Evolutionary conservation across 2,113 vertebrate genomes (phyloP).

Genomic region (Onychostoma macrolepis): DNA sequence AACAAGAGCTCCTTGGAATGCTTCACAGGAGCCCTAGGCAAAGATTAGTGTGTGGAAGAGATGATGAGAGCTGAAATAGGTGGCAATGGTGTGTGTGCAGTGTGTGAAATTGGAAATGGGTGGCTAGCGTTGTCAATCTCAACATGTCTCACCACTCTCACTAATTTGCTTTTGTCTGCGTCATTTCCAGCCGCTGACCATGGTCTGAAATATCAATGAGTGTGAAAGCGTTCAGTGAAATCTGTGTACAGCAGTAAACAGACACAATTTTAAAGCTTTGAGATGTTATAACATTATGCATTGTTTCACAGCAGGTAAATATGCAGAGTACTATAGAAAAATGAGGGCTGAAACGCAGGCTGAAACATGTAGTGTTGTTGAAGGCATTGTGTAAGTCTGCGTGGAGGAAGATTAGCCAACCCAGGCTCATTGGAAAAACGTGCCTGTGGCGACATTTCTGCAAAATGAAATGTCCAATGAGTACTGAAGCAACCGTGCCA

Average conservation of each 20-base stretch:
- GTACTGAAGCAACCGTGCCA: not conserved
- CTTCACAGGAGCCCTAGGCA: slow-evolving; percentile 32
- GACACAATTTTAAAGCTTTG: not conserved
- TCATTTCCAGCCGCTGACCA: slow-evolving; percentile 29
- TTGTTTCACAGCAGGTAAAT: not conserved
- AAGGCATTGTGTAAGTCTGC: not conserved
- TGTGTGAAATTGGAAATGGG: slow-evolving; percentile 65
- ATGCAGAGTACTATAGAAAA: not conserved
- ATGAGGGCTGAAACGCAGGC: not conserved
- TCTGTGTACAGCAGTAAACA: not conserved
- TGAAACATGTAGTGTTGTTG: not conserved
- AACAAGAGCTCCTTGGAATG: slow-evolving; percentile 36
- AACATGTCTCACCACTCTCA: slow-evolving; percentile 54
- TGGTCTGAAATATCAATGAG: slow-evolving; percentile 39
- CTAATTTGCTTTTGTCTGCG: slow-evolving; percentile 59
- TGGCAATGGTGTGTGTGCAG: slow-evolving; percentile 53
- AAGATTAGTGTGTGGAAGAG: slow-evolving; percentile 40
- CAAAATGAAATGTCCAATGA: not conserved
- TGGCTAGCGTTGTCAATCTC: slow-evolving; percentile 58
- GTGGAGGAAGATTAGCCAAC: not conserved
- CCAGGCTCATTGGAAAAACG: not conserved
- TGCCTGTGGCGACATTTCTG: not conserved
- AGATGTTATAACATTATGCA: not conserved
- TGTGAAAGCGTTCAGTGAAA: slow-evolving; percentile 20
- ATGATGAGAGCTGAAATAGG: slow-evolving; percentile 55